Percentiles rank a stretch among this genome's conserved stretches.
phyloP scores from a whole-genome alignment of 2,888 invertebrate genomes.

The Limnephilus lunatus region DNA sequence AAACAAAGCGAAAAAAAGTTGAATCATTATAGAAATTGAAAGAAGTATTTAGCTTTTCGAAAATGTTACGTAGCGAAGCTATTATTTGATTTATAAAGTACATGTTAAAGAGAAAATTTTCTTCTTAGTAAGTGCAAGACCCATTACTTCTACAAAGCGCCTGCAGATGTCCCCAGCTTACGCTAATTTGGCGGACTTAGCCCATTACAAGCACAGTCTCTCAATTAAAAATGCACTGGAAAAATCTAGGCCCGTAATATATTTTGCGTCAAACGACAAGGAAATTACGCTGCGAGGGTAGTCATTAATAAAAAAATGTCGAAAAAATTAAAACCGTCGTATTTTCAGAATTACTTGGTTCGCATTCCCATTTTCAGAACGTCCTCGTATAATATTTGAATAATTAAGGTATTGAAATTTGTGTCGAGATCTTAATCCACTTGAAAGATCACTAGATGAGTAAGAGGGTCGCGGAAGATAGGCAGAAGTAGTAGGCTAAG shows the following conservation, averaged over 20 bases:
- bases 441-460: neutral
- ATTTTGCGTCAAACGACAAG: neutral
- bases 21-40: too few species aligned
- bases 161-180: neutral
- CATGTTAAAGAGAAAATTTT: too few species aligned
- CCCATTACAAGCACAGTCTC: neutral
- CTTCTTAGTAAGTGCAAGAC: neutral
- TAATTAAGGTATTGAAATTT: neutral
- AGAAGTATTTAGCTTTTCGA: too few species aligned
- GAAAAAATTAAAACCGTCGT: neutral
- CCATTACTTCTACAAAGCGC: neutral
- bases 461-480: neutral
- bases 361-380: neutral
- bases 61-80: too few species aligned
- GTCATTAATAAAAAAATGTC: neutral
- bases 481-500: slow-evolving; percentile 32
- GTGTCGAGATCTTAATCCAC: neutral
- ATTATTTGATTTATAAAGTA: too few species aligned
- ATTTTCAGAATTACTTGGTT: neutral
- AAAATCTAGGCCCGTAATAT: neutral
- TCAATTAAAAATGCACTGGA: neutral
- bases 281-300: neutral
- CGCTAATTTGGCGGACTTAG: neutral
- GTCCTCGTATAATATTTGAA: neutral
- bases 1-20: too few species aligned